Conservation (phyloP, 2,888 invertebrate species). For the Mycogona germanica region DNA sequence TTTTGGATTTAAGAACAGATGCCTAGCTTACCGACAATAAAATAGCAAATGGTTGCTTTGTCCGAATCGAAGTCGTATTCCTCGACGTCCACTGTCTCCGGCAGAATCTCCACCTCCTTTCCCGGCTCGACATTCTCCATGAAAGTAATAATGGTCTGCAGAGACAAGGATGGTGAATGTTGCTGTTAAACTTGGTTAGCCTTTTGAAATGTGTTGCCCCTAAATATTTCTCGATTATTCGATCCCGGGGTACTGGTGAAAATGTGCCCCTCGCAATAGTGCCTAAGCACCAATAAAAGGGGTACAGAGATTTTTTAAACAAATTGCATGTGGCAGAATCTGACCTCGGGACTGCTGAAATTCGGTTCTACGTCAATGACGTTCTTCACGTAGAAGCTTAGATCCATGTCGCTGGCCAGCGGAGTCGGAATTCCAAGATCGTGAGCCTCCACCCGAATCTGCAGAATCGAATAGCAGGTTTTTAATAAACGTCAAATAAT, state of each 20-base stretch:
- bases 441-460: slow-evolving; percentile 81
- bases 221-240: too few relatives aligned
- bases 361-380: slow-evolving; percentile 82
- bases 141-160: slow-evolving; percentile 5
- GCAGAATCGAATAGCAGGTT: slow-evolving; percentile 24
- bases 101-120: slow-evolving; percentile 51
- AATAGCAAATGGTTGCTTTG: slow-evolving; percentile 78
- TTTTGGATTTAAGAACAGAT: background rate
- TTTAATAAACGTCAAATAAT: background rate
- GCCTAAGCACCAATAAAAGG: background rate
- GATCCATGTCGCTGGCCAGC: slow-evolving; percentile 70
- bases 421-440: slow-evolving; percentile 79
- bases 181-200: background rate
- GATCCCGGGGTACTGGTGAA: too few relatives aligned
- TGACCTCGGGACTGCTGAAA: slow-evolving; percentile 57
- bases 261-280: too few relatives aligned
- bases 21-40: slow-evolving; percentile 49
- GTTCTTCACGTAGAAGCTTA: slow-evolving; percentile 75
- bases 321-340: slow-evolving; percentile 41
- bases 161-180: background rate
- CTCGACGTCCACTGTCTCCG: slow-evolving; percentile 72
- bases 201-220: too few relatives aligned
- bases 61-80: slow-evolving; percentile 65
- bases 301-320: background rate
- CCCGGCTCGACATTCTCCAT: slow-evolving; percentile 48